A percentile compares a stretch with the other conserved stretches of the same genome.
These are phyloP conservation scores for Tachycineta bicolor DNA, from an alignment of 2,113 vertebrate species.

Conservation along the genomic window DNA sequence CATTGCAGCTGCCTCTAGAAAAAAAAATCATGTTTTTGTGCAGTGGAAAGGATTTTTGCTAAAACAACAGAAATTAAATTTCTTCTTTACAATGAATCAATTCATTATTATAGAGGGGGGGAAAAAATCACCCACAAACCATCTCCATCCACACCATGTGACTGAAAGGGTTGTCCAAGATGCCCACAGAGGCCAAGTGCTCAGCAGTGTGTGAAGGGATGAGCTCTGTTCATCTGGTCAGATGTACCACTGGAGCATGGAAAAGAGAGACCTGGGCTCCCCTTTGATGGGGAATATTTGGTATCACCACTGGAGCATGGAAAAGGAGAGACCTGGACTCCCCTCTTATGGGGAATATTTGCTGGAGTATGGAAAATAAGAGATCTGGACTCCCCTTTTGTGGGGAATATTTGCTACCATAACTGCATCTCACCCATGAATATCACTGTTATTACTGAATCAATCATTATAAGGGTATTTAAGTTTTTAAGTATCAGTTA, in stretches of 20 bases:
- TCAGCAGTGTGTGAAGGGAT: accelerated
- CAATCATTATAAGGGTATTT: neutral
- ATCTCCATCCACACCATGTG: neutral
- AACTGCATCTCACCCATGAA: neutral
- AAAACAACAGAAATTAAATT: neutral
- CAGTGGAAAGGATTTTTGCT: neutral
- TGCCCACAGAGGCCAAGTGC: neutral
- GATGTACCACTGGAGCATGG: neutral
- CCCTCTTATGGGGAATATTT: neutral
- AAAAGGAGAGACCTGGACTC: neutral
- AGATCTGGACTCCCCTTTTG: neutral
- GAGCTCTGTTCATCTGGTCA: neutral
- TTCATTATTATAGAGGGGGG: neutral
- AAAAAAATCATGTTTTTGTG: neutral
- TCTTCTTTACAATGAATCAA: neutral
- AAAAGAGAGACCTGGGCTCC: neutral
- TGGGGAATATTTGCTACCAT: neutral
- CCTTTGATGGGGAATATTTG: neutral
- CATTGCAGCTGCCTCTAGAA: neutral
- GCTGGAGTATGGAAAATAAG: neutral
- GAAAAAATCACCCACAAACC: neutral
- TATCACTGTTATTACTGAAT: neutral
- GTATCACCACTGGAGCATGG: neutral
- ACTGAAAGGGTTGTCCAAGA: neutral
- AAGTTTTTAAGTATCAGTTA: neutral